Evolutionary conservation across 2,797 vertebrate genomes (phyloP).

Genomic region (Alauda arvensis): DNA sequence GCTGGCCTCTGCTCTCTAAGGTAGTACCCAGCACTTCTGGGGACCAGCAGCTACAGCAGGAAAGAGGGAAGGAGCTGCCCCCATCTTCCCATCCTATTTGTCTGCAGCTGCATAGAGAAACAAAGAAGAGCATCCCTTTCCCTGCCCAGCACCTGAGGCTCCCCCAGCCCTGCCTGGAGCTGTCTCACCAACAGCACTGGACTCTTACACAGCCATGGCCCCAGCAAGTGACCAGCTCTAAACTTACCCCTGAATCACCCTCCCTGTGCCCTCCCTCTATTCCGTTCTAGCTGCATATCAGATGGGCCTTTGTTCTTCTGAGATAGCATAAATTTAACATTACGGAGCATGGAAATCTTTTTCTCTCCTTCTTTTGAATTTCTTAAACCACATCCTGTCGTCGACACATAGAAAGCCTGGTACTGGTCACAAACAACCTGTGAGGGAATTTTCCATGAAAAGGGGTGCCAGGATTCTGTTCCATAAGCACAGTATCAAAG

Average conservation of each 20-base stretch:
- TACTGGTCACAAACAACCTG: background rate
- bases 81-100: background rate
- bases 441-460: background rate
- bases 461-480: background rate
- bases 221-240: background rate
- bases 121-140: fast-evolving
- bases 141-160: background rate
- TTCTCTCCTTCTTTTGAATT: background rate
- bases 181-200: background rate
- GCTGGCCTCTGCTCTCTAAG: background rate
- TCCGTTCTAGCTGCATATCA: background rate
- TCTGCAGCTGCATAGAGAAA: background rate
- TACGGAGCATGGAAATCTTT: background rate
- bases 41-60: background rate
- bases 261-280: background rate
- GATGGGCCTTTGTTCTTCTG: background rate
- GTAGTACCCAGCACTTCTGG: background rate
- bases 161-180: background rate
- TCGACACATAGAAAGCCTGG: background rate
- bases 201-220: background rate
- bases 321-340: background rate
- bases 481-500: background rate
- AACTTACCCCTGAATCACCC: background rate
- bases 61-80: background rate
- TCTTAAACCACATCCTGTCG: background rate